Base-by-base conservation (phyloP, 2,888 invertebrate genomes). In the Ellobium chinense region DNA sequence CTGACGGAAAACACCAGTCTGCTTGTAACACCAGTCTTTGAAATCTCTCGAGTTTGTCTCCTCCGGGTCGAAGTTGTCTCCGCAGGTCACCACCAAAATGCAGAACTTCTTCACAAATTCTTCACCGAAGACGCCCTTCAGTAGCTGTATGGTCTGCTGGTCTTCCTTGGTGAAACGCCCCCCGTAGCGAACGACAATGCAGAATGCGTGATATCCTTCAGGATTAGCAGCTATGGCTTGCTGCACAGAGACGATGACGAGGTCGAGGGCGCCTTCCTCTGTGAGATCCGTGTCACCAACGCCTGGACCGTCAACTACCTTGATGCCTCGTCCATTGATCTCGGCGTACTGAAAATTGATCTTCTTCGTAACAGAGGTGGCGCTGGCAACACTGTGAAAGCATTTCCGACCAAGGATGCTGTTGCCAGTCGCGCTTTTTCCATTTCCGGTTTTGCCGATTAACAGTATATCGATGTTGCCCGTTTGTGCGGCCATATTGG, bases 221-320 rank as follows among this genome's bases (percentile, higher is more conserved):
- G 68, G 34, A 37, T 68, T 68, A n/a, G 68, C 36, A 1, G 36
- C 68, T 5, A 68, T 37, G 36, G 68, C 68, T 21, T 37, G n/a
- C 68, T 68, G 18, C n/a, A 68, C 36, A 68, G 68, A 31, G 2
- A 4, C 14, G 2, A 68, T 21, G 2, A 68, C 36, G 18, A 37
- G 18, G 18, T 68, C 27, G 3, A 36, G 36, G 3, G 68, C 34
- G 2, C 39, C 68, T 4, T 68, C 9, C n/a, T 12, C 37, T 18
- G 18, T 37, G 5, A 68, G 39, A 14, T 37, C 14, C 2, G 68
- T 68, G 68, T 68, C 68, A 1, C 36, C 36, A 18, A 37, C 68
- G 4, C 68, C 68, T 36, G 68, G 68, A 18, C 68, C 68, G 37
- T 68, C 68, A 21, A 68, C 68, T 7, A 68, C 68, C 27, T 68